Conservation (phyloP, 1,140 invertebrate species). For the Laupala kohalensis region DNA sequence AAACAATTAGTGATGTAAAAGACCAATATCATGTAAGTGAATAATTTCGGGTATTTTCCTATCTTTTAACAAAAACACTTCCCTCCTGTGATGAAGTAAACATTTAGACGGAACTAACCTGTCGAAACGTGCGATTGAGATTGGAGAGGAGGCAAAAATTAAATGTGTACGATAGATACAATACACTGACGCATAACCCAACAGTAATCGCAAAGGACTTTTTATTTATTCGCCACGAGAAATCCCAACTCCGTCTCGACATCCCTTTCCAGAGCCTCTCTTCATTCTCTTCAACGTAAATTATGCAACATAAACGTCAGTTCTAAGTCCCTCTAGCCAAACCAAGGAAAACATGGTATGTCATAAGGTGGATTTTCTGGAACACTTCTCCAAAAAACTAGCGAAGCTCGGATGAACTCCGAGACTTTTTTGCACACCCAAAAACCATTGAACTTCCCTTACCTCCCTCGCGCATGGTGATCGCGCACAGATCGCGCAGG, state of each 20-base stretch:
- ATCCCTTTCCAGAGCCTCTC: not conserved
- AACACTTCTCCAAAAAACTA: too few relatives aligned
- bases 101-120: slow-evolving; percentile 21
- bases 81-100: not conserved
- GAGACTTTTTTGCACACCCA: too few relatives aligned
- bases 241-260: slow-evolving; percentile 10
- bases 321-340: too few relatives aligned
- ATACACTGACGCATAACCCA: slow-evolving; percentile 10
- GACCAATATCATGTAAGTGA: not conserved
- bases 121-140: slow-evolving; percentile 29
- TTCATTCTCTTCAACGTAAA: not conserved
- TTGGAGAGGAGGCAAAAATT: slow-evolving; percentile 39
- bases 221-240: slow-evolving; percentile 13
- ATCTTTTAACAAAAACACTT: slow-evolving; percentile 13
- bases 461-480: not conserved
- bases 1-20: not conserved
- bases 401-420: too few relatives aligned
- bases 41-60: not conserved
- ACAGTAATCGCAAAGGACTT: slow-evolving; percentile 14
- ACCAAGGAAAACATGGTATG: too few relatives aligned
- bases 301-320: too few relatives aligned
- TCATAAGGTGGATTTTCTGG: too few relatives aligned
- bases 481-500: not conserved
- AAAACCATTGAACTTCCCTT: not conserved
- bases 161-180: slow-evolving; percentile 40